Percentiles rank a stretch among this genome's conserved stretches.
These are phyloP conservation scores for Danio aesculapii DNA, from an alignment of 2,797 vertebrate genomes.

Conservation along the genomic window DNA sequence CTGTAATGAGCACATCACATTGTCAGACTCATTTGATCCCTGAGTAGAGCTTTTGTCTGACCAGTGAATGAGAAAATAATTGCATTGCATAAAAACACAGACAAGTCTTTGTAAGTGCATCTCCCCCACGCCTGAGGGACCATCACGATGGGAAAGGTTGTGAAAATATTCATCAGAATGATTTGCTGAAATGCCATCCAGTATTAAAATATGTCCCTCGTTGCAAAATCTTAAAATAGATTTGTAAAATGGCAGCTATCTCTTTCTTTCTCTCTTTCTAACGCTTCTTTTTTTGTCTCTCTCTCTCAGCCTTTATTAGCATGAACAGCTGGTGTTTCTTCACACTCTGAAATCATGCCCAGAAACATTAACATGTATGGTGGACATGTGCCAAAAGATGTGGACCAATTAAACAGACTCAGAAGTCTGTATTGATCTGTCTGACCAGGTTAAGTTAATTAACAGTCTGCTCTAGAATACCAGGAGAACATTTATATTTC, in stretches of 20 bases:
- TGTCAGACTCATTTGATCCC: constrained; percentile 35
- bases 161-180: constrained; percentile 64
- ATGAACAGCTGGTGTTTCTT: constrained; percentile 52
- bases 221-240: constrained; percentile 58
- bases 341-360: constrained; percentile 47
- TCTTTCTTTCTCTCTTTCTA: not conserved
- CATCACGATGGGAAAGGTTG: constrained; percentile 45
- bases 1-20: constrained; percentile 38
- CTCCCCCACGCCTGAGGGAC: constrained; percentile 43
- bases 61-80: constrained; percentile 38
- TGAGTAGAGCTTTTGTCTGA: constrained; percentile 29
- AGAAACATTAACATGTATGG: constrained; percentile 44
- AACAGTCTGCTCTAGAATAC: not conserved
- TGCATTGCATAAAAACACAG: constrained; percentile 32
- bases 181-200: constrained; percentile 63
- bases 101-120: constrained; percentile 57
- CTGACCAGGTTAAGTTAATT: constrained; percentile 34
- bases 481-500: not conserved
- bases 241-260: constrained; percentile 48
- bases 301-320: constrained; percentile 48
- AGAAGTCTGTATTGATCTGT: constrained; percentile 37
- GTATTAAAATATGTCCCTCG: constrained; percentile 58
- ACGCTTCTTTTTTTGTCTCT: too few relatives aligned
- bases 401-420: constrained; percentile 49
- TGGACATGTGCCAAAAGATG: constrained; percentile 43